phyloP scores from a whole-genome alignment of 2,797 vertebrate species.

The Clamator glandarius region DNA sequence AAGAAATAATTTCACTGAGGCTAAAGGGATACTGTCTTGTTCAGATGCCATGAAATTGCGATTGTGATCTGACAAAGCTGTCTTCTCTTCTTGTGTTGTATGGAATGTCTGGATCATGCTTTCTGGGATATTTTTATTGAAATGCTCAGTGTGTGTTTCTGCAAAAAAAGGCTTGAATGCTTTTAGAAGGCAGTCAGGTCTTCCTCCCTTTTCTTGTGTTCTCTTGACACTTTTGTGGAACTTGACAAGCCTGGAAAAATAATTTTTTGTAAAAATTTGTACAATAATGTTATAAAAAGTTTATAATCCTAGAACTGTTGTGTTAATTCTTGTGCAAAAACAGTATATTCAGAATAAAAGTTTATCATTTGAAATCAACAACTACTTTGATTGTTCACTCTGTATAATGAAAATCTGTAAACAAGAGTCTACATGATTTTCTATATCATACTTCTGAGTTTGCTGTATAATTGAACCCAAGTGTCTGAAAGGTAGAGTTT shows the following conservation, averaged over 20 bases:
- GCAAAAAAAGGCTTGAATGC: slow-evolving; percentile 76
- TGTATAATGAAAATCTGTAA: background rate
- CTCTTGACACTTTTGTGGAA: slow-evolving; percentile 97
- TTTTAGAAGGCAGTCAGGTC: slow-evolving; percentile 73
- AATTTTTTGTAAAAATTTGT: slow-evolving; percentile 98
- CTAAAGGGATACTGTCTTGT: slow-evolving; percentile 73
- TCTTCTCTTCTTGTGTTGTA: slow-evolving; percentile 75
- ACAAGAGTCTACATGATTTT: background rate
- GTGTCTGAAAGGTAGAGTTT: background rate
- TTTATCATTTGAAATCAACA: slow-evolving; percentile 90
- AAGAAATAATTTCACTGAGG: slow-evolving; percentile 65
- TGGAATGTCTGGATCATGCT: slow-evolving; percentile 82
- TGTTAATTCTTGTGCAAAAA: slow-evolving; percentile 97
- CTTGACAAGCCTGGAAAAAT: slow-evolving; percentile 88
- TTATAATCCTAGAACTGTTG: slow-evolving; percentile 92
- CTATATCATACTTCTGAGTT: background rate
- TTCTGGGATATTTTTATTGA: slow-evolving; percentile 85
- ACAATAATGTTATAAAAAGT: slow-evolving; percentile 92
- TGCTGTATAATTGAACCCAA: background rate
- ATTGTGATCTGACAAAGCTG: slow-evolving; percentile 79
- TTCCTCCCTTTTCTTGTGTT: slow-evolving; percentile 90
- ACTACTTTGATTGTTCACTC: slow-evolving; percentile 16
- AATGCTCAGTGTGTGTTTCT: slow-evolving; percentile 82
- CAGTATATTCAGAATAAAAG: slow-evolving; percentile 99
- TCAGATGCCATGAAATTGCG: slow-evolving; percentile 75